Evolutionary conservation across 2,113 vertebrate genomes (phyloP).

Genomic region (Camelus dromedarius): DNA sequence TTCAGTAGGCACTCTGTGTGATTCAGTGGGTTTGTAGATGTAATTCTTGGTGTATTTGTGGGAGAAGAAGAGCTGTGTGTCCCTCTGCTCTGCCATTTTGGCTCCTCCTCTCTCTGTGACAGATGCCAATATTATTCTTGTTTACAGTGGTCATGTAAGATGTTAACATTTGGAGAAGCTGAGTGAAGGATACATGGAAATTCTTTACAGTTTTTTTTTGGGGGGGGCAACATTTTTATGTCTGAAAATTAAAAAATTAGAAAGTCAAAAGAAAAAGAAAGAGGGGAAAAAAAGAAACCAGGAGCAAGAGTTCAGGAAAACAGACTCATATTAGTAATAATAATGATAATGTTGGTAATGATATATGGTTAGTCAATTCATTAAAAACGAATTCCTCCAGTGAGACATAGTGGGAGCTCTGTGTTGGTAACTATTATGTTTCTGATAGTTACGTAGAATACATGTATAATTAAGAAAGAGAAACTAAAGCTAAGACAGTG

Average conservation of each 20-base stretch:
- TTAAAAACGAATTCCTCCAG: conserved; percentile 26
- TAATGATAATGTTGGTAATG: conserved; percentile 30
- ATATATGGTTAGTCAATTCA: conserved; percentile 15
- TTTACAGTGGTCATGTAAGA: conserved; percentile 35
- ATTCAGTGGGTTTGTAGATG: no score
- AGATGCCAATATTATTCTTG: conserved; percentile 7
- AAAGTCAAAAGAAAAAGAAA: background rate
- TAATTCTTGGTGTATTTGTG: no score
- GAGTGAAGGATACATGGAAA: conserved; percentile 6
- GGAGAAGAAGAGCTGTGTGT: no score
- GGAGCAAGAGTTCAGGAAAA: background rate
- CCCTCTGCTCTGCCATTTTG: no score
- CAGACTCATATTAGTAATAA: conserved; percentile 32
- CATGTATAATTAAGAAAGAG: conserved; percentile 35
- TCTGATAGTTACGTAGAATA: conserved; percentile 16
- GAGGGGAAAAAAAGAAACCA: background rate
- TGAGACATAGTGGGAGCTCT: background rate
- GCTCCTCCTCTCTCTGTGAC: no score
- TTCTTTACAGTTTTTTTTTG: background rate
- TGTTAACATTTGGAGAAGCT: conserved; percentile 31
- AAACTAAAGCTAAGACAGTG: conserved; percentile 37
- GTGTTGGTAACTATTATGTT: background rate
- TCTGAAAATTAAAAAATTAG: background rate
- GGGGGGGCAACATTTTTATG: background rate
- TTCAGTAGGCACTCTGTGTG: no score